Conservation (phyloP, 1,140 invertebrate genomes). For the Episyrphus balteatus region DNA sequence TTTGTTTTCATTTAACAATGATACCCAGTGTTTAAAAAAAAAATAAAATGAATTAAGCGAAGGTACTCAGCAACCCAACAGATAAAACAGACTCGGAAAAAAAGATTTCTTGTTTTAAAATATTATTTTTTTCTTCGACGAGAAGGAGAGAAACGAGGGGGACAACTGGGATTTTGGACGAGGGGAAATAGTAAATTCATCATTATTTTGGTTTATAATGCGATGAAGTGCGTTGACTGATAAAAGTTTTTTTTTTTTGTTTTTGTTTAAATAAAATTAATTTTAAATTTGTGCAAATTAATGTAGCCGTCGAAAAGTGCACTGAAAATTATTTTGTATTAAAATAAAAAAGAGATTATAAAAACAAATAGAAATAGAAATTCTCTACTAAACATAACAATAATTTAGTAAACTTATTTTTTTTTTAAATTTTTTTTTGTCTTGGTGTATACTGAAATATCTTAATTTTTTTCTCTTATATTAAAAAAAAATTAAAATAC, state of each 20-base stretch:
- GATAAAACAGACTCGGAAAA: too few species aligned
- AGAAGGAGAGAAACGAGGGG: too few species aligned
- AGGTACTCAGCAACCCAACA: too few species aligned
- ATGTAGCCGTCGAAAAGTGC: background rate
- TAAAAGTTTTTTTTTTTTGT: background rate
- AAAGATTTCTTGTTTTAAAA: too few species aligned
- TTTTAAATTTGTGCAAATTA: background rate
- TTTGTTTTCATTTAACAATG: too few species aligned
- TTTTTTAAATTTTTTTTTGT: conserved; percentile 2
- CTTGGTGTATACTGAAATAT: conserved; percentile 8
- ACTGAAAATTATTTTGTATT: background rate
- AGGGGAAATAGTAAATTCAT: too few species aligned
- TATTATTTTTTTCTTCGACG: too few species aligned
- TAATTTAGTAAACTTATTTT: background rate
- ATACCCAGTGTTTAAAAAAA: background rate
- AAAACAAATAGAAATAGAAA: background rate
- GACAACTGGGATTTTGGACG: too few species aligned
- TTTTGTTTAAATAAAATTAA: background rate
- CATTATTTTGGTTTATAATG: background rate
- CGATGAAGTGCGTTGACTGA: background rate
- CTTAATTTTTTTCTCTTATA: conserved; percentile 1
- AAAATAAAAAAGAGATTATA: background rate
- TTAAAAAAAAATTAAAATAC: too few species aligned
- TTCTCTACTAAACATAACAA: background rate
- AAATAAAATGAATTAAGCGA: background rate